These are phyloP conservation scores for Arenaria interpres DNA, from an alignment of 2,113 vertebrate species.

Conservation along the genomic window DNA sequence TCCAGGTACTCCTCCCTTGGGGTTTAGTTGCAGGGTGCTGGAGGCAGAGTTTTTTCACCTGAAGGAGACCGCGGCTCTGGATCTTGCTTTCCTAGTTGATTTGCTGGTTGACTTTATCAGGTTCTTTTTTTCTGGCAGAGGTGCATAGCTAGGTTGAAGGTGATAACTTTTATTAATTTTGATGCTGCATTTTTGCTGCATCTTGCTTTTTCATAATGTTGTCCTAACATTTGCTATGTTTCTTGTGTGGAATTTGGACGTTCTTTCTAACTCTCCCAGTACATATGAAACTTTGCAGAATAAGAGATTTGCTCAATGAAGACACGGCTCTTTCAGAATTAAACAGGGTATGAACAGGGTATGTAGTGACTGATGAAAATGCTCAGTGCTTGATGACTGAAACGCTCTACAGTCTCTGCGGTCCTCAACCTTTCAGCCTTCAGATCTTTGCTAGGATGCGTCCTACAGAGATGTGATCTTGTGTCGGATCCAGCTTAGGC, in stretches of 20 bases:
- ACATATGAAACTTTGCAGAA: not conserved
- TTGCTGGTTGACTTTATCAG: not conserved
- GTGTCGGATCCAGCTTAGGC: not conserved
- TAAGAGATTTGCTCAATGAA: not conserved
- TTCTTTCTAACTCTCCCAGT: not conserved
- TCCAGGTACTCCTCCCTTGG: slow-evolving; percentile 7
- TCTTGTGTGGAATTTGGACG: not conserved
- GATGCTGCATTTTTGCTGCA: not conserved
- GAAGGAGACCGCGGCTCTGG: not conserved
- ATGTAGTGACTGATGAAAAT: not conserved
- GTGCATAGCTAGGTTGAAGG: not conserved
- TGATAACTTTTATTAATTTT: not conserved
- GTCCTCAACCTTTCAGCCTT: not conserved
- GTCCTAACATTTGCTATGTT: not conserved
- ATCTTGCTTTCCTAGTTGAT: not conserved
- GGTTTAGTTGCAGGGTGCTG: slow-evolving; percentile 12
- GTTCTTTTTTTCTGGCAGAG: not conserved
- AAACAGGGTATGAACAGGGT: not conserved
- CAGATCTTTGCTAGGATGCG: not conserved
- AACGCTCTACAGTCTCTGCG: not conserved
- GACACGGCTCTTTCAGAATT: not conserved
- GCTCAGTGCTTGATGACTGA: not conserved
- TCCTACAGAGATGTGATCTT: not conserved
- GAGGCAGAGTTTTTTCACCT: not conserved
- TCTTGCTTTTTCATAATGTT: not conserved